Conservation (phyloP, 2,797 vertebrate species). For the Sebastiscus albofasciatus region DNA sequence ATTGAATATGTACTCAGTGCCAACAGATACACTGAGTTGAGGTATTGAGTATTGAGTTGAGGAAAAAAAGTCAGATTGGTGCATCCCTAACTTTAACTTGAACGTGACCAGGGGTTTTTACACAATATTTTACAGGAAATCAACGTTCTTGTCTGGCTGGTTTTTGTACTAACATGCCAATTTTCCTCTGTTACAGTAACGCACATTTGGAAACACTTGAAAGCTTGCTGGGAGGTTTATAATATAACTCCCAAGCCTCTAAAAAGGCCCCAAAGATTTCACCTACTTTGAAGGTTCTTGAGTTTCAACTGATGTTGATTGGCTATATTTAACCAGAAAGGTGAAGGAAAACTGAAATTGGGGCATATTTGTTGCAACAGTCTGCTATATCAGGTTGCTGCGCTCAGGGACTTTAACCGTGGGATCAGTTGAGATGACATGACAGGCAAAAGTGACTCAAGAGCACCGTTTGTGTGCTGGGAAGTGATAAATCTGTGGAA, state of each 20-base stretch:
- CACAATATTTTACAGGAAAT: not conserved
- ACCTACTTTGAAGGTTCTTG: conserved; percentile 8
- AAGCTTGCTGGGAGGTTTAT: conserved; percentile 24
- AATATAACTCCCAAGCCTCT: conserved; percentile 8
- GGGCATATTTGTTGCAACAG: conserved; percentile 5
- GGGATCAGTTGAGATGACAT: conserved; percentile 36
- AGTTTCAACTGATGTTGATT: conserved; percentile 28
- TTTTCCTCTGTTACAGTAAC: conserved; percentile 21
- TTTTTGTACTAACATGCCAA: not conserved
- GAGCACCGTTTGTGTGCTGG: conserved; percentile 1
- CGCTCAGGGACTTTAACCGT: conserved; percentile 11
- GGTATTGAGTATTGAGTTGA: too few species aligned
- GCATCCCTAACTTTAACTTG: not conserved
- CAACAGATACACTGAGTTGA: not conserved
- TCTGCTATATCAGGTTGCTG: conserved; percentile 24
- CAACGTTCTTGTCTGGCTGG: not conserved
- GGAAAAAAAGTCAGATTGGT: not conserved
- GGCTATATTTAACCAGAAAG: conserved; percentile 23
- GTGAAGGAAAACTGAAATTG: conserved; percentile 3
- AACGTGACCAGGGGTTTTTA: not conserved
- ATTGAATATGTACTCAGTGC: not conserved
- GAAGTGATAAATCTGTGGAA: conserved; percentile 46
- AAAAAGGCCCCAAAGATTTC: conserved; percentile 18
- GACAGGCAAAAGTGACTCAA: conserved; percentile 67
- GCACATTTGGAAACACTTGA: conserved; percentile 37